Conservation (phyloP, 2,888 invertebrate species). For the Tenthredo livida region DNA sequence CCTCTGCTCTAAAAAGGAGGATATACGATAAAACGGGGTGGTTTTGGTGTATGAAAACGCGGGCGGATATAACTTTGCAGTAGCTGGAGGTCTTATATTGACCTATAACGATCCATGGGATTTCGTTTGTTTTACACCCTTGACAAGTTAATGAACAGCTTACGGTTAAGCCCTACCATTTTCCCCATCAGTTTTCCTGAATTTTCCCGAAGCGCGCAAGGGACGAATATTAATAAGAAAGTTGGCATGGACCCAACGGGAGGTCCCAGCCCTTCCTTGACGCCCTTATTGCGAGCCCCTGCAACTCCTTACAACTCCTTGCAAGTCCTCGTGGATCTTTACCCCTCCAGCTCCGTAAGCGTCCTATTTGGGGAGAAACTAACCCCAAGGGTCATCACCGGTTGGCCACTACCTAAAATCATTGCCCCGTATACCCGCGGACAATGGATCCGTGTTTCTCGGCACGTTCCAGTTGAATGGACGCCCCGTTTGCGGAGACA, state of each 20-base stretch:
- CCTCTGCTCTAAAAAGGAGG: background rate
- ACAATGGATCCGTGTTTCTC: slow-evolving; percentile 34
- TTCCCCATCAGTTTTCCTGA: slow-evolving; percentile 39
- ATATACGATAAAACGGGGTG: background rate
- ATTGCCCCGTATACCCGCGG: slow-evolving; percentile 21
- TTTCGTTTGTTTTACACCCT: slow-evolving; percentile 34
- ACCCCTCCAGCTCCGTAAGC: slow-evolving; percentile 18
- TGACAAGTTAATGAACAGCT: slow-evolving; percentile 48
- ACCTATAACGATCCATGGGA: background rate
- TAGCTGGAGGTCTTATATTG: background rate
- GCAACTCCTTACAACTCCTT: slow-evolving; percentile 23
- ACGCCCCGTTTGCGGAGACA: slow-evolving; percentile 17
- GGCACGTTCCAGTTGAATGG: slow-evolving; percentile 42
- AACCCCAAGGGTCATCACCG: slow-evolving; percentile 29
- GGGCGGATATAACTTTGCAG: background rate
- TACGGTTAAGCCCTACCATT: slow-evolving; percentile 6
- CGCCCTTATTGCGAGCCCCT: background rate
- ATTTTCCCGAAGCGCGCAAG: slow-evolving; percentile 53
- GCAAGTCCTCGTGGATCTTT: slow-evolving; percentile 11
- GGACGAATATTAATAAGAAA: slow-evolving; percentile 68
- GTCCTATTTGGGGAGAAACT: background rate
- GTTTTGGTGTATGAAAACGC: background rate
- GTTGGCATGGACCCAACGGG: slow-evolving; percentile 9
- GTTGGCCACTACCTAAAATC: slow-evolving; percentile 32
- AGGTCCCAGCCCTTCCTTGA: slow-evolving; percentile 4